phyloP scores from a whole-genome alignment of 1,140 invertebrate genomes.

The Coelopa frigida region DNA sequence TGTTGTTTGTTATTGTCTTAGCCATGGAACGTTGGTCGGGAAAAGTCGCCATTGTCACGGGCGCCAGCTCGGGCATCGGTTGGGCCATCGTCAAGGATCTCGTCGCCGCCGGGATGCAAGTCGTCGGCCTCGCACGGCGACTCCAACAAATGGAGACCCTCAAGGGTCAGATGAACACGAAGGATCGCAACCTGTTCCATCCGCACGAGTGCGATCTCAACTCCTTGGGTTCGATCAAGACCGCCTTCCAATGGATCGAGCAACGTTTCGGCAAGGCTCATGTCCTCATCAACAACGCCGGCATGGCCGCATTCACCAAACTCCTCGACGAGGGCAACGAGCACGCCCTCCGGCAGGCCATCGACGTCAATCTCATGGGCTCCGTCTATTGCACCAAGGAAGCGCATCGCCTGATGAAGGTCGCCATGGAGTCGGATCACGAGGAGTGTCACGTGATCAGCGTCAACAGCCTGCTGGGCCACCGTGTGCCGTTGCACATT shows the following conservation, averaged over 20 bases:
- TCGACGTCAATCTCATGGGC: conserved; percentile 61
- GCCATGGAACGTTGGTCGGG: conserved; percentile 20
- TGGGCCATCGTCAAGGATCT: conserved; percentile 48
- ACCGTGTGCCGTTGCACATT: conserved; percentile 44
- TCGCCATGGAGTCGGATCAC: conserved; percentile 48
- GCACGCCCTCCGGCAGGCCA: conserved; percentile 45
- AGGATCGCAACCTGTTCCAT: conserved; percentile 38
- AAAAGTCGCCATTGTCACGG: conserved; percentile 50
- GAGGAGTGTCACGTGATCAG: conserved; percentile 56
- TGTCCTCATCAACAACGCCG: conserved; percentile 67
- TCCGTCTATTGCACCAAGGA: conserved; percentile 56
- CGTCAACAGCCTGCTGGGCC: conserved; percentile 54
- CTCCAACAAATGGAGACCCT: conserved; percentile 49
- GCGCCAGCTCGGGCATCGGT: conserved; percentile 63
- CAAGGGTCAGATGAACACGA: conserved; percentile 16
- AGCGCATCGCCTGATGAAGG: conserved; percentile 58
- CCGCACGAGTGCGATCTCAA: conserved; percentile 55
- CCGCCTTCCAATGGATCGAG: conserved; percentile 56
- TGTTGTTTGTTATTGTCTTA: too few species aligned
- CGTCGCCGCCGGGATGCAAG: conserved; percentile 53
- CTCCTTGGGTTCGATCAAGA: conserved; percentile 54
- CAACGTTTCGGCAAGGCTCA: conserved; percentile 52
- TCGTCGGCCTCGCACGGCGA: conserved; percentile 60
- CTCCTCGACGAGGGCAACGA: conserved; percentile 33
- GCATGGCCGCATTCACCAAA: conserved; percentile 44